Base-by-base conservation (phyloP, 2,797 vertebrate genomes). In the Paedocypris micromegethes region DNA sequence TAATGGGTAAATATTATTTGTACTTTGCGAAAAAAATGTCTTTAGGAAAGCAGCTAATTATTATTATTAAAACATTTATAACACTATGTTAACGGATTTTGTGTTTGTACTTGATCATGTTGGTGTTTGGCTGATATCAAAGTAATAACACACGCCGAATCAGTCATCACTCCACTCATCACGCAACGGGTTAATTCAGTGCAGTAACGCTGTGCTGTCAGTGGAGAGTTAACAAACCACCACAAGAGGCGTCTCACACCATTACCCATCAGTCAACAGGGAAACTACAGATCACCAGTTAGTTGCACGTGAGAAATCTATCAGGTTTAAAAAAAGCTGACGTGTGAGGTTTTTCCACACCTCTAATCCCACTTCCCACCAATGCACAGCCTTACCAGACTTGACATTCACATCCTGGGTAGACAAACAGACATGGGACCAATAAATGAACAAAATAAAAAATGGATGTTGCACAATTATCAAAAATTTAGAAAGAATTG, bases 301-400 rank as follows among this genome's bases (percentile, higher is more conserved):
- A 79, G 79, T 78, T 81, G 75, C 37, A 58, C 9, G 60, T 68
- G 54, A 70, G 63, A 45, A 72, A 74, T 51, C 74, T 47, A 57
- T 70, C 23, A 70, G 72, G 78, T n/a, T n/a, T 58, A 45, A 75
- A 66, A 63, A 66, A 55, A 68, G 72, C 70, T 73, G 78, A 63
- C 64, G 66, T 72, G 58, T 63, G 54, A 76, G 48, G 58, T 62
- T 55, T 72, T 64, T 74, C 6, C 79, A 85, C 84, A 89, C 82
- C 83, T 88, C 93, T 92, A 91, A 96, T 94, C 94, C 96, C 92
- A 92, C 80, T 58, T 86, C 81, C 89, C 89, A 80, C 92, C 93
- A 88, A 87, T 88, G 88, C 86, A 92, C 75, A 69, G 86, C 84
- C 84, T 86, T 85, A 83, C 82, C 89, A 81, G 89, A 85, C 87